Base-by-base conservation (phyloP, 1,140 invertebrate species). In the Antheraea pernyi region DNA sequence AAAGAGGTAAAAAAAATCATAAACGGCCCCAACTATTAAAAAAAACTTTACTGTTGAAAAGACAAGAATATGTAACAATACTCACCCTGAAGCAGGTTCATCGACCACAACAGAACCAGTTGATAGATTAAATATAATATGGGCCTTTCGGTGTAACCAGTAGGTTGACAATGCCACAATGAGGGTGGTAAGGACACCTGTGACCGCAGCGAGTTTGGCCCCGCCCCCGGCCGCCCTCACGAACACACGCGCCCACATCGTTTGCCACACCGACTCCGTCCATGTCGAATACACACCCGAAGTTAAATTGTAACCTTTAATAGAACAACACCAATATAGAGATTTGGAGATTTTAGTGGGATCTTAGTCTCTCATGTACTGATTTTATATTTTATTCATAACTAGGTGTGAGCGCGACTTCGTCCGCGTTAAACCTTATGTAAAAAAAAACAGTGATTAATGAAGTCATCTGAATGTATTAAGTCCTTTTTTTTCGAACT, bases 261-360 rank as follows among this genome's bases (percentile, higher is more conserved):
- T 88, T 46, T 94, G 85, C 98, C 98, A 99, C 11, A 96, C 94
- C 3, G 97, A 98, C 93, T 99, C 98, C 19, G 97, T 97, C 98
- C 98, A 99, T 9, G 97, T 96, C 0, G 98, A 97, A 88, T 96
- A 99, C 70, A 94, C 59, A 3, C 95, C 95, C 0, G 96, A 97
- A 22, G 93, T 92, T 94, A 96, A 96, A 81, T 98, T 94, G 83
- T 98, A 98, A 79, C 94, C 97, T 97, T 80, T 46, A 69, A 53
- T 2, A 53, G 5, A 53, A 16, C 7, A 13, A 53, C 11, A 53
- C 2, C 0, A 7, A 53, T 16, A n/a, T 53, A 42, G 0, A 42
- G n/a, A n/a, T n/a, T n/a, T n/a, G n/a, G n/a, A n/a, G n/a, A n/a
- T n/a, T n/a, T n/a, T n/a, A n/a, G n/a, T n/a, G n/a, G n/a, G n/a